phyloP scores from a whole-genome alignment of 1,140 invertebrate species.

The Araneus ventricosus region DNA sequence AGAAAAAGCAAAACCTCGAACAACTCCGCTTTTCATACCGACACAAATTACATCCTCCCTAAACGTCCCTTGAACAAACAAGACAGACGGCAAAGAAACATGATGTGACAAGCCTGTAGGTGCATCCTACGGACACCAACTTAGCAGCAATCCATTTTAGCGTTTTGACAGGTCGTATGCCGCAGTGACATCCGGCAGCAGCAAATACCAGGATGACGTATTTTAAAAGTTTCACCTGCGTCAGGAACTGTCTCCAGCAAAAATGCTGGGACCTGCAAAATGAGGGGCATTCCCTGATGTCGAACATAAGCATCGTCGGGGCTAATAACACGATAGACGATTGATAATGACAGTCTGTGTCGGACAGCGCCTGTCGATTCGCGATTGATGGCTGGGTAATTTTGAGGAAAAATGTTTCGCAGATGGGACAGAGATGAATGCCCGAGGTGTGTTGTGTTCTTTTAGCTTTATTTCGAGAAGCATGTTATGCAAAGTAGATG shows the following conservation, averaged over 20 bases:
- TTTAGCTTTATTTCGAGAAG: too few species aligned
- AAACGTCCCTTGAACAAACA: background rate
- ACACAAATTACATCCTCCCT: conserved; percentile 33
- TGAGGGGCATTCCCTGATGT: background rate
- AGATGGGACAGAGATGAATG: background rate
- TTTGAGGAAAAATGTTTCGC: background rate
- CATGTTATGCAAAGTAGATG: too few species aligned
- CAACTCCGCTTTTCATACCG: conserved; percentile 10
- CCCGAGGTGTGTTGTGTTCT: background rate
- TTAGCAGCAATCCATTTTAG: conserved; percentile 39
- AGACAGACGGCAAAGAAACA: conserved; percentile 33
- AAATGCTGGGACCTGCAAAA: background rate
- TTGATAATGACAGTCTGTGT: conserved; percentile 21
- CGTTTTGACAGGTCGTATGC: conserved; percentile 41
- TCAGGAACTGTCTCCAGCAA: background rate
- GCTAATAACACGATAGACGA: conserved; percentile 19
- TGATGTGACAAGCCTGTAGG: background rate
- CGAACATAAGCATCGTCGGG: background rate
- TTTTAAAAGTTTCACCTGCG: conserved; percentile 10
- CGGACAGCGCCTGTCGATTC: background rate
- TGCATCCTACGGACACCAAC: conserved; percentile 31
- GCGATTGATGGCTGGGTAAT: conserved; percentile 5
- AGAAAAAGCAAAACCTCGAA: background rate
- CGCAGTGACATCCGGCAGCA: conserved; percentile 35
- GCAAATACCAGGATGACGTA: conserved; percentile 32